Percentiles rank a stretch among this genome's conserved stretches.
Evolutionary conservation across 2,888 invertebrate genomes (phyloP).

Genomic region (Trissolcus brochymenae): DNA sequence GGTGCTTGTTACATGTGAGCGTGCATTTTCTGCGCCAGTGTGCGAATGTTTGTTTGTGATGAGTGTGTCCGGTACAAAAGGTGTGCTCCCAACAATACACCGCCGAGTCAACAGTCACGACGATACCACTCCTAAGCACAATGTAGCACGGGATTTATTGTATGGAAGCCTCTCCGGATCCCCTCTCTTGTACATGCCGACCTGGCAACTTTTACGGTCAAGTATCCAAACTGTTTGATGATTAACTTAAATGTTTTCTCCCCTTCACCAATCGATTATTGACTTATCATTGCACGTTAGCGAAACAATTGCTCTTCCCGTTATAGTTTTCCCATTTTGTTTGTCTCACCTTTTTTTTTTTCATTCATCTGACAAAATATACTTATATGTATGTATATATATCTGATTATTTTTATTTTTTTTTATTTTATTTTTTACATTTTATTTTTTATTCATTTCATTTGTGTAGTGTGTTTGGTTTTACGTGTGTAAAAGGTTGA

Average conservation of each 20-base stretch:
- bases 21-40: constrained; percentile 36
- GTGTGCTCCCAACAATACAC: constrained; percentile 71
- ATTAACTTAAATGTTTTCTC: constrained; percentile 43
- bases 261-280: constrained; percentile 19
- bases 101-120: constrained; percentile 74
- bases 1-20: constrained; percentile 25
- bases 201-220: constrained; percentile 54
- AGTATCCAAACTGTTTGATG: constrained; percentile 52
- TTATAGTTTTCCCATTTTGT: too few relatives aligned
- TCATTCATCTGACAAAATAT: not conserved
- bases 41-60: constrained; percentile 73
- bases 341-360: not conserved
- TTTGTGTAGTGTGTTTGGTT: too few relatives aligned
- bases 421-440: not conserved
- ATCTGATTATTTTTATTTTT: too few relatives aligned
- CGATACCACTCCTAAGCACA: constrained; percentile 70
- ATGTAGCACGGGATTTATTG: constrained; percentile 74
- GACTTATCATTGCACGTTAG: constrained; percentile 9
- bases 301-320: not conserved
- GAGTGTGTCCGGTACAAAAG: constrained; percentile 71
- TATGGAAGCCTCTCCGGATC: constrained; percentile 62
- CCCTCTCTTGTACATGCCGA: constrained; percentile 40
- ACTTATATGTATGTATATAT: too few relatives aligned
- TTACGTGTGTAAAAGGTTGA: too few relatives aligned
- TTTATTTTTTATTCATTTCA: too few relatives aligned